phyloP scores from a whole-genome alignment of 2,797 vertebrate species.

The Fistularia commersonii region DNA sequence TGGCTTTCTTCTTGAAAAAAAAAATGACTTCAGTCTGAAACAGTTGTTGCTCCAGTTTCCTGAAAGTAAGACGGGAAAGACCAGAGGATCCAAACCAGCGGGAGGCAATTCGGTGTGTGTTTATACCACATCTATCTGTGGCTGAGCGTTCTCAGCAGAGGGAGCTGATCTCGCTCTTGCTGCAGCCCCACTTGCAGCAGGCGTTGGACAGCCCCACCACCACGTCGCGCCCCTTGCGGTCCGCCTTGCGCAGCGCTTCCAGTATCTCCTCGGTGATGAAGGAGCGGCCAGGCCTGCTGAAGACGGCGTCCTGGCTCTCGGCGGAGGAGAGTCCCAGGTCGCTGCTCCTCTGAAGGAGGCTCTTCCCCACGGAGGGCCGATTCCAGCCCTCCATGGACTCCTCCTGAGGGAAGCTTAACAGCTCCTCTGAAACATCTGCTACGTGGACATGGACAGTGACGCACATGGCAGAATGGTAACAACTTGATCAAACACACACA shows the following conservation, averaged over 20 bases:
- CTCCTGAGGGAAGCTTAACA: slow-evolving; percentile 59
- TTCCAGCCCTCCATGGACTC: slow-evolving; percentile 56
- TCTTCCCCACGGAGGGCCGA: slow-evolving; percentile 47
- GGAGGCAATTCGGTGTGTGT: too few species aligned
- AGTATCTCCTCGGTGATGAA: slow-evolving; percentile 74
- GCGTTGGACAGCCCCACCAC: slow-evolving; percentile 80
- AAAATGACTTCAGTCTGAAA: too few species aligned
- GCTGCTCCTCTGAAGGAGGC: slow-evolving; percentile 57
- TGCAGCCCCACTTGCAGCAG: slow-evolving; percentile 88
- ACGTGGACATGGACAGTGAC: slow-evolving; percentile 1
- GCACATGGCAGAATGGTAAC: background rate
- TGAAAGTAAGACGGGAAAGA: too few species aligned
- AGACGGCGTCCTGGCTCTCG: slow-evolving; percentile 39
- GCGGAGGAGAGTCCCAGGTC: slow-evolving; percentile 51
- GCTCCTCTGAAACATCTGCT: slow-evolving; percentile 60
- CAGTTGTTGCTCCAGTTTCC: too few species aligned
- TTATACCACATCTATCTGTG: background rate
- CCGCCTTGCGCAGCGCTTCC: slow-evolving; percentile 72
- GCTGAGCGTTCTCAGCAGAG: slow-evolving; percentile 72
- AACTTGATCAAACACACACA: background rate
- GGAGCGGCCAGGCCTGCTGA: slow-evolving; percentile 62
- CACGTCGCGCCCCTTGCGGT: slow-evolving; percentile 76
- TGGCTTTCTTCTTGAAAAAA: too few species aligned
- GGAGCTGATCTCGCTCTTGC: slow-evolving; percentile 85
- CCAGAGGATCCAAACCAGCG: too few species aligned